Evolutionary conservation across 2,888 invertebrate genomes (phyloP).

Genomic region (Ormyrus nitidulus): DNA sequence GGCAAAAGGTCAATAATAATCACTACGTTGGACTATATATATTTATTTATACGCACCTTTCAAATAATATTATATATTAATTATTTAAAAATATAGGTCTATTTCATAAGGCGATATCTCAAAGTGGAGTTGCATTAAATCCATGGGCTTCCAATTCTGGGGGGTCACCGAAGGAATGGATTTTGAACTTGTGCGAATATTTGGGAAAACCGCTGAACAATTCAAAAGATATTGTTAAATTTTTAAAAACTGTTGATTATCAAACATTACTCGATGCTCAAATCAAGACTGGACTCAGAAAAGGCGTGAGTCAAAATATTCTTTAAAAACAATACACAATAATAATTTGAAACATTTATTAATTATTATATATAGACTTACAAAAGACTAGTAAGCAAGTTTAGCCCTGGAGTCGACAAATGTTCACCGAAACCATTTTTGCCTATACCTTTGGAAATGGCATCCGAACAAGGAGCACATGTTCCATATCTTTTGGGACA

Average conservation of each 20-base stretch:
- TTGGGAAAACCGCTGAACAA: conserved; percentile 61
- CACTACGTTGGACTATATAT: background rate
- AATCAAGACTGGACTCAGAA: too few relatives aligned
- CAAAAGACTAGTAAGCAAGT: conserved; percentile 23
- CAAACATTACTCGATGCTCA: background rate
- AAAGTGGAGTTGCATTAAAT: conserved; percentile 64
- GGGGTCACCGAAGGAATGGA: conserved; percentile 54
- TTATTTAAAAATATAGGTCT: conserved; percentile 60
- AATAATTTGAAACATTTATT: too few relatives aligned
- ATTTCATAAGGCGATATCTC: conserved; percentile 66
- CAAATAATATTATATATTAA: background rate
- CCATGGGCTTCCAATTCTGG: conserved; percentile 60
- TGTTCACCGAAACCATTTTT: conserved; percentile 59
- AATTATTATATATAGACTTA: too few relatives aligned
- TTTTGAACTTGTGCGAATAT: conserved; percentile 56
- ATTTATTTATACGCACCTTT: background rate
- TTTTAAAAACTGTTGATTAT: conserved; percentile 61
- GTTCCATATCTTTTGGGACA: conserved; percentile 77
- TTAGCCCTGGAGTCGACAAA: conserved; percentile 59
- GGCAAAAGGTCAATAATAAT: conserved; percentile 47
- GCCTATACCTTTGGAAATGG: conserved; percentile 69
- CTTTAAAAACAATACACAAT: too few relatives aligned
- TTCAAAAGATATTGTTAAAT: conserved; percentile 60
- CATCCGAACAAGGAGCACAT: conserved; percentile 69
- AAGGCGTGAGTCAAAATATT: too few relatives aligned